phyloP scores from a whole-genome alignment of 2,888 invertebrate species.

The Panopea generosa region DNA sequence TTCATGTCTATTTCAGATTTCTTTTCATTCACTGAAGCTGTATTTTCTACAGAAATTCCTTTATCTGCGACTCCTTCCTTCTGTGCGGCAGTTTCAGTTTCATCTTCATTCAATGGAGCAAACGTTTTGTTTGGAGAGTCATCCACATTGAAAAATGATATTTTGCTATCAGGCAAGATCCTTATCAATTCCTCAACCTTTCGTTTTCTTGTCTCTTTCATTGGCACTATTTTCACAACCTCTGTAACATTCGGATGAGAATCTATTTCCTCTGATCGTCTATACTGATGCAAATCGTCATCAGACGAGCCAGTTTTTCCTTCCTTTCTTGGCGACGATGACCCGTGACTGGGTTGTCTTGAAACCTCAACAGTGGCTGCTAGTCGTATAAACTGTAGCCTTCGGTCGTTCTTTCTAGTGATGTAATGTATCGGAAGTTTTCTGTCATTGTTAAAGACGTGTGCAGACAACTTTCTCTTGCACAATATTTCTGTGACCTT shows the following conservation, averaged over 20 bases:
- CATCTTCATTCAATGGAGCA: constrained; percentile 5
- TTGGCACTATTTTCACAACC: constrained; percentile 30
- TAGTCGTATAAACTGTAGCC: constrained; percentile 62
- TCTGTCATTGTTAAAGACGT: constrained; percentile 67
- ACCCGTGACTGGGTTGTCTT: constrained; percentile 7
- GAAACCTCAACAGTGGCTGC: constrained; percentile 23
- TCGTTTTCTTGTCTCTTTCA: constrained; percentile 52
- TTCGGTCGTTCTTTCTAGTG: constrained; percentile 67
- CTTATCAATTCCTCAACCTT: constrained; percentile 62
- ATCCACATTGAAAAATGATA: constrained; percentile 41
- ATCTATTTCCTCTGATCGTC: constrained; percentile 25
- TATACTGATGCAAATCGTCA: constrained; percentile 32
- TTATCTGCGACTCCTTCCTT: not conserved
- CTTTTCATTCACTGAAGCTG: not conserved
- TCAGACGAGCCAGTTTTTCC: not conserved
- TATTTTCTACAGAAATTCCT: not conserved
- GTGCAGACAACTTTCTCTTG: constrained; percentile 63
- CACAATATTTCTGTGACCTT: constrained; percentile 71
- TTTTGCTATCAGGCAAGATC: constrained; percentile 51
- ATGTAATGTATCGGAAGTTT: constrained; percentile 72
- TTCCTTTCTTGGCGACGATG: not conserved
- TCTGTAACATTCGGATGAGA: constrained; percentile 18
- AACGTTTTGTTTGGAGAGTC: constrained; percentile 4
- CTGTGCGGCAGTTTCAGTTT: not conserved
- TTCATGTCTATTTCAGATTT: not conserved